Evolutionary conservation across 2,797 vertebrate species (phyloP).

Genomic region (Sebastes umbrosus): DNA sequence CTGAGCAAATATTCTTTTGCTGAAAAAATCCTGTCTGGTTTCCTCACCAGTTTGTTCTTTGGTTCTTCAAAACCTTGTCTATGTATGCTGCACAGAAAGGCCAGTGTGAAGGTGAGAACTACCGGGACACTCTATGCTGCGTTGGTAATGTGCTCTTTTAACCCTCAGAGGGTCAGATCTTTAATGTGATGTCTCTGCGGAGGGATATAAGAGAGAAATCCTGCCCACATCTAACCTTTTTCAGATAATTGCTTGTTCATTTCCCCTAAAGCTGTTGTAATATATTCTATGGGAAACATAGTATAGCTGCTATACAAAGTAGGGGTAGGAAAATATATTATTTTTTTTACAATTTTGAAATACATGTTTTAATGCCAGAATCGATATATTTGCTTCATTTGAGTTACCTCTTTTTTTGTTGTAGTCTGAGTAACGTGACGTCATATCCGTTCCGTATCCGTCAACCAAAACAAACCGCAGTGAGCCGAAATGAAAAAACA

Average conservation of each 20-base stretch:
- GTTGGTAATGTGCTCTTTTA: background rate
- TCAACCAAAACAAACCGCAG: too few relatives aligned
- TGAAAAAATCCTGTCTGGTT: background rate
- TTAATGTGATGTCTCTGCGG: background rate
- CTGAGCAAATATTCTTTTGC: background rate
- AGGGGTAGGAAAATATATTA: accelerated
- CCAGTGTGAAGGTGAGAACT: background rate
- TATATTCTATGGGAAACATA: too few relatives aligned
- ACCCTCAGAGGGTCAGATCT: background rate
- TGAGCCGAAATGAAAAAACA: too few relatives aligned
- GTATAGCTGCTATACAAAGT: too few relatives aligned
- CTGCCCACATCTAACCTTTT: background rate
- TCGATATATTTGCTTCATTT: too few relatives aligned
- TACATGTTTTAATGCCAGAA: background rate
- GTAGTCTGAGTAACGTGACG: too few relatives aligned
- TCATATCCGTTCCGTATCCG: too few relatives aligned
- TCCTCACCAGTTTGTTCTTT: background rate
- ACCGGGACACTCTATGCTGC: background rate
- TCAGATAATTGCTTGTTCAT: background rate
- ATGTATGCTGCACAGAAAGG: background rate
- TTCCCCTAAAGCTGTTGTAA: background rate
- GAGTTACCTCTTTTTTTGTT: too few relatives aligned
- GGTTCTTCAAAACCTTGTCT: background rate
- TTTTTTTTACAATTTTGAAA: background rate
- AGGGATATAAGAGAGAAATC: background rate